Conservation (phyloP, 2,113 vertebrate species). For the Cheilinus undulatus region DNA sequence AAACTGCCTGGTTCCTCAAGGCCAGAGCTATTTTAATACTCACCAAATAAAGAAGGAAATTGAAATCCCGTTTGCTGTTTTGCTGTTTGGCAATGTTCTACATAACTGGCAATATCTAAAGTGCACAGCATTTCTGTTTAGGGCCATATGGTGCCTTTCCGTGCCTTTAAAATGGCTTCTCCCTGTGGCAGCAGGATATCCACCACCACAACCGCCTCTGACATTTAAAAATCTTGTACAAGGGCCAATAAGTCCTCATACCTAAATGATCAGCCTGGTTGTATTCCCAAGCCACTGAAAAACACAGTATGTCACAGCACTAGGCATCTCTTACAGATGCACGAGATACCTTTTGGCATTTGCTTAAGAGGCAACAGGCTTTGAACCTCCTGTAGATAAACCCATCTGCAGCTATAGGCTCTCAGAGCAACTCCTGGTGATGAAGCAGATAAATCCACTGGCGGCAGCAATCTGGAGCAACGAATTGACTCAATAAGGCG, state of each 20-base stretch:
- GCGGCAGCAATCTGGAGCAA: neutral
- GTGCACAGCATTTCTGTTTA: conserved; percentile 6
- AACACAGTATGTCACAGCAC: neutral
- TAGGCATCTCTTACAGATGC: neutral
- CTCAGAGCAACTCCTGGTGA: too few species aligned
- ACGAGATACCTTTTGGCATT: neutral
- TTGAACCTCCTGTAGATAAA: neutral
- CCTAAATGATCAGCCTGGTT: neutral
- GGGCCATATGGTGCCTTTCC: conserved; percentile 48
- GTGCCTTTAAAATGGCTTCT: neutral
- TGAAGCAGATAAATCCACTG: neutral
- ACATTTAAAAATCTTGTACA: conserved; percentile 32
- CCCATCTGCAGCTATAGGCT: neutral
- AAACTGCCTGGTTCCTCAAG: conserved; percentile 4
- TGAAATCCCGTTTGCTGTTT: conserved; percentile 7
- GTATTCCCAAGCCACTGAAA: neutral
- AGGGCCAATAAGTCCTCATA: conserved; percentile 2
- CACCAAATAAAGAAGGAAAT: conserved; percentile 6
- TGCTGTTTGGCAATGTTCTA: conserved; percentile 9
- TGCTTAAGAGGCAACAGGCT: neutral
- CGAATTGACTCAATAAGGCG: neutral
- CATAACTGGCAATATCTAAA: neutral
- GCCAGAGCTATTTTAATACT: neutral
- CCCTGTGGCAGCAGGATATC: conserved; percentile 35
- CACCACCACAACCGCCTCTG: conserved; percentile 22